Evolutionary conservation across 1,140 invertebrate genomes (phyloP).

Genomic region (Anoplophora glabripennis): DNA sequence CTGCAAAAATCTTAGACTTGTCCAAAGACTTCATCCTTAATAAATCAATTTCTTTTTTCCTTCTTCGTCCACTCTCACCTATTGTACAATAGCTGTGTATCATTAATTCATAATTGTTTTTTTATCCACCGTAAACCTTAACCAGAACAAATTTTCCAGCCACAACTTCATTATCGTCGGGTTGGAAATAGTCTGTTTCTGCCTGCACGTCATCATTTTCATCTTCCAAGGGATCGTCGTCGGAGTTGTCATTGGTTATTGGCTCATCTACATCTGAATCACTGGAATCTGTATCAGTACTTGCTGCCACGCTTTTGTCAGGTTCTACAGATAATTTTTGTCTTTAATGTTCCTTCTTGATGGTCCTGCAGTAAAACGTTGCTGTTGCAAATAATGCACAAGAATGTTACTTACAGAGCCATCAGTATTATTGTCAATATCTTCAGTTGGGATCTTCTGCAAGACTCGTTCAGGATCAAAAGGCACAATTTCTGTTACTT

Average conservation of each 20-base stretch:
- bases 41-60: conserved; percentile 15
- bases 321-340: conserved; percentile 20
- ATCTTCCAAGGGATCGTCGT: conserved; percentile 12
- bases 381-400: conserved; percentile 16
- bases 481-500: conserved; percentile 21
- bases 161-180: conserved; percentile 4
- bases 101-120: conserved; percentile 19
- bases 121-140: conserved; percentile 17
- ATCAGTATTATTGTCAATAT: neutral
- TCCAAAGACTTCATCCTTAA: conserved; percentile 14
- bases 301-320: conserved; percentile 18
- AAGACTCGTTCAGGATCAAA: conserved; percentile 17
- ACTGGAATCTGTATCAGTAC: conserved; percentile 8
- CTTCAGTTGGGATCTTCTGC: conserved; percentile 15
- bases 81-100: conserved; percentile 6
- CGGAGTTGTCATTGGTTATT: conserved; percentile 9
- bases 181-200: conserved; percentile 21
- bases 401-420: conserved; percentile 7
- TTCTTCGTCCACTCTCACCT: conserved; percentile 4
- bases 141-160: conserved; percentile 18
- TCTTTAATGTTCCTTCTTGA: neutral
- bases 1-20: conserved; percentile 12
- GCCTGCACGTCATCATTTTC: neutral
- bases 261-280: conserved; percentile 15
- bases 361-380: conserved; percentile 17